phyloP scores from a whole-genome alignment of 2,113 vertebrate genomes.

The Epinephelus moara region DNA sequence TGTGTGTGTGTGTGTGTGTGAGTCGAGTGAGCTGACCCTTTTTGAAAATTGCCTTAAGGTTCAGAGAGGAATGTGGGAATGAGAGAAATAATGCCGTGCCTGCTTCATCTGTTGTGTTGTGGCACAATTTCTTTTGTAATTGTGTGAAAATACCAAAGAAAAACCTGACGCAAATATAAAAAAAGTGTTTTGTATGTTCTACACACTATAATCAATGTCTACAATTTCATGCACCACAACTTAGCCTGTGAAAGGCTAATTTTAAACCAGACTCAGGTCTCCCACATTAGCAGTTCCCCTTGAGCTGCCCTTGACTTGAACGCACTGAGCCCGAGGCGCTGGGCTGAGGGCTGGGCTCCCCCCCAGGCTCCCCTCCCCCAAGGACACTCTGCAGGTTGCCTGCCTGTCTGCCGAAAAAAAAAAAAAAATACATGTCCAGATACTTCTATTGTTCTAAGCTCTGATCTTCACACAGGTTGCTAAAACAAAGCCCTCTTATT shows the following conservation, averaged over 20 bases:
- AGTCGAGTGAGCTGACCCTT: not conserved
- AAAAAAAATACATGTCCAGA: constrained; percentile 68
- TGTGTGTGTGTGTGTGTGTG: not conserved
- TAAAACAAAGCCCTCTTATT: constrained; percentile 84
- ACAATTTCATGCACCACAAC: not conserved
- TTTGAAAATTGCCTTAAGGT: not conserved
- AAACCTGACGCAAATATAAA: not conserved
- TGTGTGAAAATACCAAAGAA: not conserved
- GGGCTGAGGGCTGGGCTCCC: constrained; percentile 63
- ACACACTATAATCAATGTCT: not conserved
- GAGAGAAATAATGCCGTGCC: not conserved
- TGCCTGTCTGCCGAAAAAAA: constrained; percentile 51
- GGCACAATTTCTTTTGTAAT: not conserved
- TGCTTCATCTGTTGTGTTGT: not conserved
- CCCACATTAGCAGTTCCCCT: constrained; percentile 68
- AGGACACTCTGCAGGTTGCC: constrained; percentile 68
- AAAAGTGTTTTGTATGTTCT: not conserved
- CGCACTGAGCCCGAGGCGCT: constrained; percentile 67
- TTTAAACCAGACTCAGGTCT: constrained; percentile 56
- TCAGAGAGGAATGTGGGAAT: not conserved
- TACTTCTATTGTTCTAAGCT: constrained; percentile 76
- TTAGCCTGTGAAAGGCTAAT: constrained; percentile 36
- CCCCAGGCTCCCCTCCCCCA: constrained; percentile 67
- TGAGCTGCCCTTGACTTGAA: constrained; percentile 81
- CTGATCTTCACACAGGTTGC: constrained; percentile 84